These are phyloP conservation scores for Poecilobothrus nobilitatus DNA, from an alignment of 2,888 invertebrate species.

Conservation along the genomic window DNA sequence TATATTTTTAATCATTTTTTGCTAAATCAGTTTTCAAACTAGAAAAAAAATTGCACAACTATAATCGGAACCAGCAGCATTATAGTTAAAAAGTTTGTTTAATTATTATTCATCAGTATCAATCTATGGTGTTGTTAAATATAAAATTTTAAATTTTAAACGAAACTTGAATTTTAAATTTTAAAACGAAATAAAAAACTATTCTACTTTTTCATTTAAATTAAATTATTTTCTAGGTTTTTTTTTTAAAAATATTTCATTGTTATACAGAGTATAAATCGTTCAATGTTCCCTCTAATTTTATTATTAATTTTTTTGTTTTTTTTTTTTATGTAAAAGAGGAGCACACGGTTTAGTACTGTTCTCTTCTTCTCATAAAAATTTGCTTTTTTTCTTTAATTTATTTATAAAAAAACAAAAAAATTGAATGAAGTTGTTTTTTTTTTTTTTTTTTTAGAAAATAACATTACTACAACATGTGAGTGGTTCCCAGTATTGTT, in stretches of 20 bases:
- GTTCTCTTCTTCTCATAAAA: neutral
- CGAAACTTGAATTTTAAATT: no score
- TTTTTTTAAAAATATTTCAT: neutral
- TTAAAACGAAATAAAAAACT: no score
- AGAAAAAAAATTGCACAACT: no score
- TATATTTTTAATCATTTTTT: no score
- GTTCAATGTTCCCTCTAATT: conserved; percentile 2
- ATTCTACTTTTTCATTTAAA: neutral
- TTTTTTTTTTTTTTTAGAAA: neutral
- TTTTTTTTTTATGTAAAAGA: neutral
- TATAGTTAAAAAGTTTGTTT: no score
- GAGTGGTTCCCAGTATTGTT: conserved; percentile 24
- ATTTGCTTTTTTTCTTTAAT: neutral
- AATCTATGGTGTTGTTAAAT: no score
- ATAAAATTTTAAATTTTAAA: no score
- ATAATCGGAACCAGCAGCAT: no score
- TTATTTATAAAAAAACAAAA: neutral
- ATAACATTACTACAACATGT: conserved; percentile 16
- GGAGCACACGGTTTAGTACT: neutral
- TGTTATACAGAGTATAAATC: neutral
- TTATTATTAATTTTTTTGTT: neutral
- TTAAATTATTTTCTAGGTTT: neutral
- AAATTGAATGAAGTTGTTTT: conserved; percentile 12
- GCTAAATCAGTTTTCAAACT: no score
- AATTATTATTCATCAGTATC: no score